Conservation (phyloP, 2,797 vertebrate species). For the Smutsia temminckii region DNA sequence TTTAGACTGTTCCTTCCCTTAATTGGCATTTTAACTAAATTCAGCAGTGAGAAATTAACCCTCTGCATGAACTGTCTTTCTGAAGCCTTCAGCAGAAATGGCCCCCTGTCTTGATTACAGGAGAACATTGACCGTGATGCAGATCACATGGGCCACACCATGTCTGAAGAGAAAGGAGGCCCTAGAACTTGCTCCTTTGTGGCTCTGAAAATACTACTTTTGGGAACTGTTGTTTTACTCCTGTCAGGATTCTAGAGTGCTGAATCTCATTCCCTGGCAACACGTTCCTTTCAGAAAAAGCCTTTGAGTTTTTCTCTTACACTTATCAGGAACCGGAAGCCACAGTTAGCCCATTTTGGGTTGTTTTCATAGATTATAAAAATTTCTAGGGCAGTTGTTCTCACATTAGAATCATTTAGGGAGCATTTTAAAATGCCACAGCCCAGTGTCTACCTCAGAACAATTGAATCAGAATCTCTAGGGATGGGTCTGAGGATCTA, state of each 20-base stretch:
- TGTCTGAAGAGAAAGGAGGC: not conserved
- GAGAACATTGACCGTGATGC: not conserved
- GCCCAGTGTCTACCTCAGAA: not conserved
- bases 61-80: not conserved
- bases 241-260: not conserved
- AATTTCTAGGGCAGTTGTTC: not conserved
- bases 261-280: not conserved
- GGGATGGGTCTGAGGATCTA: not conserved
- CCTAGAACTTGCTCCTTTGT: not conserved
- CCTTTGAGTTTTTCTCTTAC: not conserved
- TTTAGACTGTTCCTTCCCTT: not conserved
- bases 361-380: not conserved
- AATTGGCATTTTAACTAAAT: slow-evolving; percentile 4
- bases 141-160: not conserved
- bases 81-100: not conserved
- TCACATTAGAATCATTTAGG: not conserved
- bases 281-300: not conserved
- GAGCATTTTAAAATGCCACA: not conserved
- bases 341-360: not conserved
- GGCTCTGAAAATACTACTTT: not conserved
- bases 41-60: not conserved
- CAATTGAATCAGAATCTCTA: not conserved
- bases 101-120: not conserved
- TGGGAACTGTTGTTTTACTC: not conserved
- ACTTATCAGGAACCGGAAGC: not conserved